Percentiles rank a stretch among this genome's conserved stretches.
Conservation (phyloP, 2,888 invertebrate species). For the Biston stratarius region DNA sequence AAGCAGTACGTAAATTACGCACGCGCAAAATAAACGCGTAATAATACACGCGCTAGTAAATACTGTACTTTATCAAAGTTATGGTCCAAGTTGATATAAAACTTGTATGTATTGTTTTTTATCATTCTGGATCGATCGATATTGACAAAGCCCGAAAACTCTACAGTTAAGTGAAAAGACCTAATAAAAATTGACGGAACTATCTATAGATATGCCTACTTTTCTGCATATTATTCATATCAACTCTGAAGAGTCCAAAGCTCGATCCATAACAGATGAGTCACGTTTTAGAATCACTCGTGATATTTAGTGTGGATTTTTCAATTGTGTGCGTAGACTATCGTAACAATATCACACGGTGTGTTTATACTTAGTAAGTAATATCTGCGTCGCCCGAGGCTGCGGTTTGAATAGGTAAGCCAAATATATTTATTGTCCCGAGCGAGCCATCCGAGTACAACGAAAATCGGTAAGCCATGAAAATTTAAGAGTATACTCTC, state of each 20-base stretch:
- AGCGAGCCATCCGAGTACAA: slow-evolving; percentile 42
- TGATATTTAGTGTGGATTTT: not conserved
- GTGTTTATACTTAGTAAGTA: slow-evolving; percentile 37
- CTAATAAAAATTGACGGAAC: not conserved
- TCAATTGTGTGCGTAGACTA: slow-evolving; percentile 17
- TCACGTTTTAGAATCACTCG: slow-evolving; percentile 12
- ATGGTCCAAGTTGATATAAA: not conserved
- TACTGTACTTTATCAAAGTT: not conserved
- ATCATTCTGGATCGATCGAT: too few relatives aligned
- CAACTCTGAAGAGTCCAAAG: slow-evolving; percentile 2
- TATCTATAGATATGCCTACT: not conserved
- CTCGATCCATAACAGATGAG: slow-evolving; percentile 14
- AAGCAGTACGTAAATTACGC: too few relatives aligned
- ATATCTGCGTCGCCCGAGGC: slow-evolving; percentile 33
- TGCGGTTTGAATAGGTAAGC: slow-evolving; percentile 46
- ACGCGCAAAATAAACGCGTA: too few relatives aligned
- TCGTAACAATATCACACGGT: slow-evolving; percentile 21
- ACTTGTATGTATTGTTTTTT: too few relatives aligned
- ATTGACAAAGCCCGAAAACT: not conserved
- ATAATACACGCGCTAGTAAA: too few relatives aligned
- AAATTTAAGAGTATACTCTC: slow-evolving; percentile 45
- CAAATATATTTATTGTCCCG: slow-evolving; percentile 49
- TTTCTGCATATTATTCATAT: not conserved
- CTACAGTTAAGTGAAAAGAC: not conserved
- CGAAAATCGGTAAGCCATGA: slow-evolving; percentile 44